Evolutionary conservation across 1,140 invertebrate species (phyloP), one percentile per base, ranked within the genome.

Genomic region (Tetramorium alpestre): DNA sequence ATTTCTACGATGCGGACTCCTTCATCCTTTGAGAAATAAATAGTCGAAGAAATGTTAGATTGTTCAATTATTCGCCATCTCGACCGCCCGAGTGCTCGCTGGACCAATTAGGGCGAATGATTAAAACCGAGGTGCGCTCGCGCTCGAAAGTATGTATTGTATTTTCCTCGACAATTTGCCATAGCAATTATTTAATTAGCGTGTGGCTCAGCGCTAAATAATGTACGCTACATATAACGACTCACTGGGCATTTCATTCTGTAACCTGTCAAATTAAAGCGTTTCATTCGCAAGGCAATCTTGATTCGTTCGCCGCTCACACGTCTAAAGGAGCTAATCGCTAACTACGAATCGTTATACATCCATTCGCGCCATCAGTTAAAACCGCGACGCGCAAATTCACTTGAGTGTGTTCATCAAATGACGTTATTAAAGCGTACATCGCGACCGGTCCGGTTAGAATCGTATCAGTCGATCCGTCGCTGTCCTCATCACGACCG

Each of bases 251-350:
- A 49, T 49, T 77, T 62, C 75, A 60, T 77, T 16, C 56, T 60
- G 54, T 76, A 60, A 51, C 18, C 47, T 80, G 28, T 72, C 38
- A 72, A 82, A 82, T 82, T 82, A 58, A 82, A 82, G 22, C 78
- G 28, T 58, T 56, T 82, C 22, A 58, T 72, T 72, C 64, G 25
- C 78, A 82, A 81, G 65, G 65, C 78, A 82, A 72, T 82, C 65
- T 44, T 65, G 38, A 72, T 54, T 70, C 78, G 78, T 44, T 28
- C 65, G 65, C 65, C 78, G 65, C 47, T 70, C 78, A 22, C 44
- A 10, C 25, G n/a, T 16, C 49, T 38, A 13, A 78, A 41, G 41
- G 22, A 70, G 3, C 18, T 78, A 28, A 77, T 62, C 16, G 73
- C 22, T 44, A 62, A 44, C 58, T 44, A 44, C 38, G n/a, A 44